phyloP scores from a whole-genome alignment of 2,113 vertebrate species.

The Peromyscus polionotus region DNA sequence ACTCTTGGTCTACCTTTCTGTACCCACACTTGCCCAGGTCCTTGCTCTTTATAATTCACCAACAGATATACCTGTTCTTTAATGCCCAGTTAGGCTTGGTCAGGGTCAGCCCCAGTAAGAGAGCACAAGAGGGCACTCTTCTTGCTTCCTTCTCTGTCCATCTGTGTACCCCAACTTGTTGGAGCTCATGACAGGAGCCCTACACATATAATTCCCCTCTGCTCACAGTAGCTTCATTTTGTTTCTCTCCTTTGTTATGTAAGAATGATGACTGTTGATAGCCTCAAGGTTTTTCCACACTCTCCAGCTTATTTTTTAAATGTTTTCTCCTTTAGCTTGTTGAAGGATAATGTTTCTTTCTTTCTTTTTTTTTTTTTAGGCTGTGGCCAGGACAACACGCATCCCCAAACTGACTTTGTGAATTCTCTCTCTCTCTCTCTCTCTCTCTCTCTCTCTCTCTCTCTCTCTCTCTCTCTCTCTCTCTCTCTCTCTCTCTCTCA shows the following conservation, averaged over 20 bases:
- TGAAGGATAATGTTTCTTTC: not conserved
- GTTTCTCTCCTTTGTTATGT: not conserved
- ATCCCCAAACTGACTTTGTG: not conserved
- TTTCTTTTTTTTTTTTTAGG: not conserved
- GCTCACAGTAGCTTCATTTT: not conserved
- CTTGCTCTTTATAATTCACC: not conserved
- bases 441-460: too few relatives aligned
- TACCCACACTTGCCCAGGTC: fast-evolving
- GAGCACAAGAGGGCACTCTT: not conserved
- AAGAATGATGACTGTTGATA: not conserved
- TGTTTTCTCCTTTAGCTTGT: not conserved
- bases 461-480: too few relatives aligned
- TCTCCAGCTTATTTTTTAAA: not conserved
- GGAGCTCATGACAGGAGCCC: not conserved
- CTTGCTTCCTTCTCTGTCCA: not conserved
- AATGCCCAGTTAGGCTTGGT: not conserved
- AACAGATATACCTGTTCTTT: not conserved
- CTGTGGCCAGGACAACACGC: not conserved
- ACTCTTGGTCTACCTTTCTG: fast-evolving
- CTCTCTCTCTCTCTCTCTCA: not conserved
- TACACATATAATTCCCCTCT: not conserved
- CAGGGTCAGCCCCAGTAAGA: not conserved
- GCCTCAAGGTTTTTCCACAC: not conserved
- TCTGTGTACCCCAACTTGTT: not conserved
- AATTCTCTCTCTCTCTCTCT: not conserved